phyloP scores from a whole-genome alignment of 2,888 invertebrate genomes.

The Pristionchus maxplancki region DNA sequence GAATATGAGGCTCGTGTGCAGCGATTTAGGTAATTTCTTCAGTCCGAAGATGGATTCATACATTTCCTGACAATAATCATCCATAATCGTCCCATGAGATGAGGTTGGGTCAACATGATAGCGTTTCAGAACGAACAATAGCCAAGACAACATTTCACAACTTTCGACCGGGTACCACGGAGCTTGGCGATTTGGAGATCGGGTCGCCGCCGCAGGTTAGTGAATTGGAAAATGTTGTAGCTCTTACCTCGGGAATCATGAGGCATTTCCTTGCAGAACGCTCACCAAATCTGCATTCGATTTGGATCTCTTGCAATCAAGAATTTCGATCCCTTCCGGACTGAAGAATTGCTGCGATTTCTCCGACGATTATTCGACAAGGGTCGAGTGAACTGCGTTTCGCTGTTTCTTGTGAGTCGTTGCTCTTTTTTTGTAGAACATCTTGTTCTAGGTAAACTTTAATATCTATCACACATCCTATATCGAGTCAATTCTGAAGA shows the following conservation, averaged over 20 bases:
- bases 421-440: not conserved
- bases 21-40: not conserved
- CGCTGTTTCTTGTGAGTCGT: not conserved
- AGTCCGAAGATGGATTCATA: too few species aligned
- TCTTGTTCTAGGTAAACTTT: not conserved
- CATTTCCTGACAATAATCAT: too few species aligned
- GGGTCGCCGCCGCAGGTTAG: not conserved
- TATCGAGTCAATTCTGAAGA: not conserved
- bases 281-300: not conserved
- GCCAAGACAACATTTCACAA: not conserved
- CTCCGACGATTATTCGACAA: not conserved
- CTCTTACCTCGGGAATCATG: not conserved
- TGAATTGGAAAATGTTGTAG: too few species aligned
- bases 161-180: not conserved
- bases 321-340: not conserved
- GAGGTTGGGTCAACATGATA: too few species aligned
- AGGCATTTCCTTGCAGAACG: not conserved
- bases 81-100: too few species aligned
- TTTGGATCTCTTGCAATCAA: not conserved
- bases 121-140: not conserved
- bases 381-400: not conserved
- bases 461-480: not conserved
- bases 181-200: not conserved
- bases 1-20: not conserved
- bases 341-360: not conserved